Conservation (phyloP, 1,140 invertebrate species). For the Archivesica marissinica region DNA sequence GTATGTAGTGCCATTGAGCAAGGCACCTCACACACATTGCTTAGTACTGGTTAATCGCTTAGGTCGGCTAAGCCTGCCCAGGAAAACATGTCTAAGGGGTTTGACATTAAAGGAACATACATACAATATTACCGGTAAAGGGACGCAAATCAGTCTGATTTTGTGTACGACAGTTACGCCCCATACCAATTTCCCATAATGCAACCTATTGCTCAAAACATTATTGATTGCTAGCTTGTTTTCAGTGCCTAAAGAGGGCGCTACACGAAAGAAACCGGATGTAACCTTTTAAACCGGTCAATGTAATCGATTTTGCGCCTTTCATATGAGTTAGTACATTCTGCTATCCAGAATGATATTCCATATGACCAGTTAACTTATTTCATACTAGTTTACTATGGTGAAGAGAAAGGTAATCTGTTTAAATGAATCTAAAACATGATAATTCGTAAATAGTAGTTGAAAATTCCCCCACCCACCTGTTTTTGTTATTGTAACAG, state of each 20-base stretch:
- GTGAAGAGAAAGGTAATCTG: constrained; percentile 32
- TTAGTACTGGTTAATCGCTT: too few species aligned
- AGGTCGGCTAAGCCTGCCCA: too few species aligned
- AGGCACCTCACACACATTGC: too few species aligned
- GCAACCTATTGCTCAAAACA: too few species aligned
- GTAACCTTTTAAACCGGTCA: constrained; percentile 57
- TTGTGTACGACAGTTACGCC: too few species aligned
- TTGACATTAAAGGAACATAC: too few species aligned
- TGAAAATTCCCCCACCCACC: not conserved
- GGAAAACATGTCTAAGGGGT: too few species aligned
- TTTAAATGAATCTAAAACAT: not conserved
- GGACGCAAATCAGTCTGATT: too few species aligned
- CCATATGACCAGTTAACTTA: not conserved
- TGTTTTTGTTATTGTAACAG: not conserved
- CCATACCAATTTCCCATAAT: too few species aligned
- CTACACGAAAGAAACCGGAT: constrained; percentile 25
- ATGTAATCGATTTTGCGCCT: constrained; percentile 54
- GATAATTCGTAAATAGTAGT: not conserved
- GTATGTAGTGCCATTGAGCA: too few species aligned
- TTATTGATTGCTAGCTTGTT: too few species aligned
- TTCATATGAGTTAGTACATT: not conserved
- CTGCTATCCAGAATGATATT: not conserved
- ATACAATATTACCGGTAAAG: too few species aligned
- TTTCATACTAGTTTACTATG: not conserved
- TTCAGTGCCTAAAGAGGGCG: constrained; percentile 42